phyloP scores from a whole-genome alignment of 2,113 vertebrate genomes.

The Anarrhichthys ocellatus region DNA sequence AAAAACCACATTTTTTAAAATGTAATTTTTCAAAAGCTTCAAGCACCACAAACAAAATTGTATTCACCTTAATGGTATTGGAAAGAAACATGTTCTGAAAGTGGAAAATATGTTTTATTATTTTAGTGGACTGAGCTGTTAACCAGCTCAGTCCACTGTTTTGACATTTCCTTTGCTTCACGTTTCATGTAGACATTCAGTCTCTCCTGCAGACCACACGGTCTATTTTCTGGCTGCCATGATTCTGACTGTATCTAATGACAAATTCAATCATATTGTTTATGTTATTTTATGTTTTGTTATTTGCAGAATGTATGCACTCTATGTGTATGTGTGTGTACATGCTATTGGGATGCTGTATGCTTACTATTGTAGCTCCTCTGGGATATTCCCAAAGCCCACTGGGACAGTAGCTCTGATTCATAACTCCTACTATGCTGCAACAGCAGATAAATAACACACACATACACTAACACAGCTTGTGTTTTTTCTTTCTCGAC shows the following conservation, averaged over 20 bases:
- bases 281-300: conserved; percentile 2
- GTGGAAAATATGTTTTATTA: conserved; percentile 23
- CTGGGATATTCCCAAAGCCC: conserved; percentile 68
- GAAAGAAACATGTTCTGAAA: conserved; percentile 6
- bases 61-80: neutral
- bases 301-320: conserved; percentile 8
- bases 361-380: conserved; percentile 61
- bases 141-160: neutral
- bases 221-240: conserved; percentile 16
- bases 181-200: conserved; percentile 47
- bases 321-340: conserved; percentile 1
- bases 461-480: conserved; percentile 32
- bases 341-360: conserved; percentile 40
- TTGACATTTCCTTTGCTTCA: conserved; percentile 27
- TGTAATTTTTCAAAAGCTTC: conserved; percentile 7
- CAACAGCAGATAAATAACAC: conserved; percentile 47
- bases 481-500: neutral
- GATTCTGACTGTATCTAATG: conserved; percentile 25
- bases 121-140: conserved; percentile 26
- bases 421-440: conserved; percentile 66
- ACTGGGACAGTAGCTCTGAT: conserved; percentile 70
- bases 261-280: conserved; percentile 33
- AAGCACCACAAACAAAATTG: neutral
- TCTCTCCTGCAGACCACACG: conserved; percentile 43
- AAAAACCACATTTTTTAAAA: neutral